Conservation (phyloP, 2,888 invertebrate species). For the Hemistola chrysoprasaria region DNA sequence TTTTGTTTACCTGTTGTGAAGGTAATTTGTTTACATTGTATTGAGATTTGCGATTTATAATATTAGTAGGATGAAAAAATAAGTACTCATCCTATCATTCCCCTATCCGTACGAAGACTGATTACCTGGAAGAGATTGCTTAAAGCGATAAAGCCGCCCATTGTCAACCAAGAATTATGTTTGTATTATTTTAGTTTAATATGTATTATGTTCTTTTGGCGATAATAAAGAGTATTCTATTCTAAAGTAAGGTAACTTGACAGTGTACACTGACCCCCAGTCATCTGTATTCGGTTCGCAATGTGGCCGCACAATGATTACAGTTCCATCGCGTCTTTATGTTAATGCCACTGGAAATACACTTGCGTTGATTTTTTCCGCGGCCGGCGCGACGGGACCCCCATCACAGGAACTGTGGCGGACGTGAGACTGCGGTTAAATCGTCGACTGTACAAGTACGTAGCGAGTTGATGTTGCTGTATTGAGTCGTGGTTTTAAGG, state of each 20-base stretch:
- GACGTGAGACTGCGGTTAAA: constrained; percentile 14
- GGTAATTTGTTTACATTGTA: no score
- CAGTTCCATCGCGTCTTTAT: constrained; percentile 64
- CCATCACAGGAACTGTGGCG: constrained; percentile 20
- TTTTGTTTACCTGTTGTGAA: no score
- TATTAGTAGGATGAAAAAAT: no score
- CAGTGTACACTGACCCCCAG: constrained; percentile 23
- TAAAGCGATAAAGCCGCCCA: no score
- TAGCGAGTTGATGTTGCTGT: background rate
- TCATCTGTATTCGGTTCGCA: constrained; percentile 58
- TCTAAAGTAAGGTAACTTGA: background rate
- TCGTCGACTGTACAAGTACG: background rate
- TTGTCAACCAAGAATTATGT: no score
- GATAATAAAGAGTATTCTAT: no score
- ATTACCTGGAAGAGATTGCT: no score
- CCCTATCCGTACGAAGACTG: no score
- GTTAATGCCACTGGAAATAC: constrained; percentile 68
- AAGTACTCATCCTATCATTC: no score
- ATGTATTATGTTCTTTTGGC: no score
- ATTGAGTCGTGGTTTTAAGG: background rate
- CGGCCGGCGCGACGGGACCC: constrained; percentile 4
- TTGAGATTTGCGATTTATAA: no score
- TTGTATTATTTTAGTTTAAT: no score
- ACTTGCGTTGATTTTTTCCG: constrained; percentile 64
- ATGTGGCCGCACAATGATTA: constrained; percentile 61